A percentile compares a stretch with the other conserved stretches of the same genome.
phyloP scores from a whole-genome alignment of 2,113 vertebrate species.

The Pongo pygmaeus region DNA sequence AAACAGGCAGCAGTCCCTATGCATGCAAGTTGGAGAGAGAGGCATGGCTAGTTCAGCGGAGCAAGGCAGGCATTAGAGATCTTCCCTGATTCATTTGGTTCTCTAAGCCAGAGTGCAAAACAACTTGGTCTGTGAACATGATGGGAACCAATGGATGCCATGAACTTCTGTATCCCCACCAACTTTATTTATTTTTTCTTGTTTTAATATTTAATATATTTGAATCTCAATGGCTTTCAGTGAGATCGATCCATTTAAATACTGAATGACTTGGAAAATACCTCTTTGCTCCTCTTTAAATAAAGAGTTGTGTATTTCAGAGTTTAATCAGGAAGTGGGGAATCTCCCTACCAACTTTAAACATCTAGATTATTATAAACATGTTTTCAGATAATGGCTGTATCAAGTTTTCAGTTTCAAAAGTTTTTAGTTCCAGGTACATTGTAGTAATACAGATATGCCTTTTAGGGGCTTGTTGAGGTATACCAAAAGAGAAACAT shows the following conservation, averaged over 20 bases:
- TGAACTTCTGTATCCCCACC: background rate
- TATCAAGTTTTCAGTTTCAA: background rate
- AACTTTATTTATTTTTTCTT: background rate
- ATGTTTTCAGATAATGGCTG: background rate
- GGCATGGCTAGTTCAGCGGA: background rate
- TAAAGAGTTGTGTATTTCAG: conserved; percentile 70
- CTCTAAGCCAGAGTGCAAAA: background rate
- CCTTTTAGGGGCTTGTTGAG: background rate
- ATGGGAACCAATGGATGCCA: background rate
- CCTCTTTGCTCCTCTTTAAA: conserved; percentile 67
- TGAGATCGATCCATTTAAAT: conserved; percentile 74
- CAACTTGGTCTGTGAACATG: background rate
- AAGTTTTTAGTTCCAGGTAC: background rate
- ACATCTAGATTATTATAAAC: background rate
- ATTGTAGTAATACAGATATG: background rate
- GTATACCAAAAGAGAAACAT: background rate
- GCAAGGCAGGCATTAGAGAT: background rate
- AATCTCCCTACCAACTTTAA: background rate
- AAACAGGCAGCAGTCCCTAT: background rate
- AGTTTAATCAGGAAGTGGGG: conserved; percentile 77
- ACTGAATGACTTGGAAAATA: conserved; percentile 70
- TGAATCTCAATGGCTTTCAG: conserved; percentile 69
- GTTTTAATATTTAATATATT: conserved; percentile 73
- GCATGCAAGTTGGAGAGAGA: background rate
- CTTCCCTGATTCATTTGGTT: too few species aligned